A percentile compares a stretch with the other conserved stretches of the same genome.
These are phyloP conservation scores for Thinocorus orbignyianus DNA, from an alignment of 2,113 vertebrate species.

Conservation along the genomic window DNA sequence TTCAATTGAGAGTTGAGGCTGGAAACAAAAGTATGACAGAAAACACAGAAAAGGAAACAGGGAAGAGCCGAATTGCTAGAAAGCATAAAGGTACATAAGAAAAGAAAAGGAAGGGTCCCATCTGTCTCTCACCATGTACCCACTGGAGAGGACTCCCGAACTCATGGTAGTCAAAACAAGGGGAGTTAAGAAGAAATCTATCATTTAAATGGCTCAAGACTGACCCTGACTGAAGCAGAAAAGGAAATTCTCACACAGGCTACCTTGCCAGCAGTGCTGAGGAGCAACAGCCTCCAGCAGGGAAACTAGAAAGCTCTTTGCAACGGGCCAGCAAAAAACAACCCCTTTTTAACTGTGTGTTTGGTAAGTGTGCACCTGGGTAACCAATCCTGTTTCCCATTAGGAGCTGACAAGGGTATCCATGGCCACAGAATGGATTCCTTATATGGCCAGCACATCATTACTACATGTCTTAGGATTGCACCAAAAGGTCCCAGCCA, in stretches of 20 bases:
- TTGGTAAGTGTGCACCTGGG: background rate
- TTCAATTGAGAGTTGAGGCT: background rate
- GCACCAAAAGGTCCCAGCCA: background rate
- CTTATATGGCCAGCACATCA: background rate
- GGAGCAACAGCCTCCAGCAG: background rate
- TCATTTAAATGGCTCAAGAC: background rate
- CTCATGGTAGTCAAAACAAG: background rate
- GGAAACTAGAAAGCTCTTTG: background rate
- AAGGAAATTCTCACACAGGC: background rate
- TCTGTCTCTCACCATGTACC: background rate
- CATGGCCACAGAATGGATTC: background rate
- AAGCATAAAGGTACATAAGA: background rate
- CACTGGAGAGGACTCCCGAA: background rate
- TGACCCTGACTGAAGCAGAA: background rate
- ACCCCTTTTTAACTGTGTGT: background rate
- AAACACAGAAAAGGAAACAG: background rate
- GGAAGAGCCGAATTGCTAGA: background rate
- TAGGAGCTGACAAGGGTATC: background rate
- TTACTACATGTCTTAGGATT: background rate
- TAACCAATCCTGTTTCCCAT: background rate
- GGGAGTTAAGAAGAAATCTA: background rate
- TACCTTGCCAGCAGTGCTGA: background rate
- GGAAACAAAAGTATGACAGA: slow-evolving; percentile 1
- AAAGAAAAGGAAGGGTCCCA: background rate
- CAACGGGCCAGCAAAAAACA: background rate